Base-by-base conservation (phyloP, 2,113 vertebrate species). In the Piaya cayana region DNA sequence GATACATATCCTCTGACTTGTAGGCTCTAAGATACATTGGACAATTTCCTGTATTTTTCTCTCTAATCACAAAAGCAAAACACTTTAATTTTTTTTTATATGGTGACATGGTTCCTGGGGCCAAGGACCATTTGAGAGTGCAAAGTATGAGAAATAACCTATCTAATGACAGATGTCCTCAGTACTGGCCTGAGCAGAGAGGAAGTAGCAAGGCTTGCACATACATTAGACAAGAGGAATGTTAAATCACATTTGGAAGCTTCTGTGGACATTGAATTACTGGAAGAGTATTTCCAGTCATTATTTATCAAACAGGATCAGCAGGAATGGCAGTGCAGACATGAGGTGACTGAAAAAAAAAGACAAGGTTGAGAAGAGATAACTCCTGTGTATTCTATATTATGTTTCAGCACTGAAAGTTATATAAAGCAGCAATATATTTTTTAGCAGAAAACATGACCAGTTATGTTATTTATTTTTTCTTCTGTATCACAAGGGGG, bases 41-140 rank as follows among this genome's bases (percentile, higher is more conserved):
- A 9, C 12, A 49, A 34, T 65, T 62, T 70, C 16, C 47, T 13
- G 7, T 43, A 20, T 79, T 52, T 42, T 79, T 71, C 42, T 65
- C 25, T 67, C 39, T 64, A 82, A 79, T 67, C 42, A 53, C n/a
- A 71, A 65, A 87, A 69, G 26, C 49, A 79, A 84, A 80, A 74
- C 32, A 20, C 11, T 85, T 39, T 27, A 15, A 13, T 49, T 21
- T 52, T 53, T 69, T 39, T 49, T 60, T 53, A 49, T 26, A 30
- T 25, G 80, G 49, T 37, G 19, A 63, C 13, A 9, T 36, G 22
- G 11, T 36, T 47, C 19, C 42, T 42, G 30, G 26, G 36, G 10
- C 11, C 68, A 36, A 21, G 8, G 7, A 36, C 37, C 55, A 63
- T n/a, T 5, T 0, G 0, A 56, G 59, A 79, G 18, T 27, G 23